phyloP scores from a whole-genome alignment of 2,113 vertebrate genomes.

The Epinephelus moara region DNA sequence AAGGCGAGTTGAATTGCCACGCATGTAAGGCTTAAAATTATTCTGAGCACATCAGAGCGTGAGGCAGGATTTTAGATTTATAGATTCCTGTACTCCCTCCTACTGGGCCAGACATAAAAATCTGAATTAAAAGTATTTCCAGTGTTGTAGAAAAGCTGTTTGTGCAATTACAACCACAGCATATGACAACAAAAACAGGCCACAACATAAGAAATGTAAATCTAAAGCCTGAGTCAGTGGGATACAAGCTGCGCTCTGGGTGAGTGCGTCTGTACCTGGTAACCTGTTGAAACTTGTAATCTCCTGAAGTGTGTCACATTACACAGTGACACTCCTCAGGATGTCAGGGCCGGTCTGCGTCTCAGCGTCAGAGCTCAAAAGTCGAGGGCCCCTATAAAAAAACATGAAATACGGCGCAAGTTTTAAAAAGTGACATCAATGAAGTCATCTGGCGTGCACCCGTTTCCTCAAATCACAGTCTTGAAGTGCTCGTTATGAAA shows the following conservation, averaged over 20 bases:
- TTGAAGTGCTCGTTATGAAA: conserved; percentile 27
- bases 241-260: neutral
- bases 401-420: conserved; percentile 4
- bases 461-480: conserved; percentile 41
- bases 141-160: neutral
- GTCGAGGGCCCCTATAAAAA: conserved; percentile 5
- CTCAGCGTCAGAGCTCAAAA: neutral
- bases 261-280: conserved; percentile 7
- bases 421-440: conserved; percentile 42
- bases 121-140: neutral
- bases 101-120: neutral
- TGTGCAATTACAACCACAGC: neutral
- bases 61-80: conserved; percentile 17
- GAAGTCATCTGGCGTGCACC: conserved; percentile 40
- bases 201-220: neutral
- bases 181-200: neutral
- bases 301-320: conserved; percentile 53
- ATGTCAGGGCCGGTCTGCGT: neutral
- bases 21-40: conserved; percentile 2
- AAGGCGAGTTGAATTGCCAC: conserved; percentile 7
- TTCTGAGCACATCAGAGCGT: conserved; percentile 7
- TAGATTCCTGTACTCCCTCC: neutral
- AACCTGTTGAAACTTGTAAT: conserved; percentile 60
- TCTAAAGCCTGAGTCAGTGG: neutral
- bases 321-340: conserved; percentile 43